Evolutionary conservation across 2,888 invertebrate species (phyloP).

Genomic region (Ennomos fuscantarius): DNA sequence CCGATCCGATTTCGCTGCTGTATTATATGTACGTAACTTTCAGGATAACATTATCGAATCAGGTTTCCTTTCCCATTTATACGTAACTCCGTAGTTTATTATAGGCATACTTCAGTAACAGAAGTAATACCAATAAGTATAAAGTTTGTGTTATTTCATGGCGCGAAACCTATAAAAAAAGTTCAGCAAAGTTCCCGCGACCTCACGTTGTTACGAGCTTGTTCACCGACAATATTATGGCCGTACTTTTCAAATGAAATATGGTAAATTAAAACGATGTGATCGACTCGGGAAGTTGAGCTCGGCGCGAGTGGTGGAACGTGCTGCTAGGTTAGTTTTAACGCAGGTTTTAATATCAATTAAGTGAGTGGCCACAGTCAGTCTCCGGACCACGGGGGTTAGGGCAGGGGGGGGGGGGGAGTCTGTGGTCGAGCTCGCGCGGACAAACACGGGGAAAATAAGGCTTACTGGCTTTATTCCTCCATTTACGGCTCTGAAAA

Average conservation of each 20-base stretch:
- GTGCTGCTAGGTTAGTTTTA: conserved; percentile 35
- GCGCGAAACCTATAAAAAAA: neutral
- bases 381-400: neutral
- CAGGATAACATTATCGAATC: neutral
- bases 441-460: conserved; percentile 17
- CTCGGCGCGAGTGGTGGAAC: conserved; percentile 24
- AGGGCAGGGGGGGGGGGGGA: conserved; percentile 5
- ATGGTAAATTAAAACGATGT: conserved; percentile 31
- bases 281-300: conserved; percentile 26
- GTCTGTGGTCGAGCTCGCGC: conserved; percentile 5
- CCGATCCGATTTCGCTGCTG: neutral
- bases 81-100: neutral
- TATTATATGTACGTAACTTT: neutral
- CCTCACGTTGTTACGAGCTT: neutral
- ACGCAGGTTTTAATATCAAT: conserved; percentile 37
- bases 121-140: neutral
- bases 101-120: too few relatives aligned
- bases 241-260: conserved; percentile 21
- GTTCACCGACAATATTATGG: neutral
- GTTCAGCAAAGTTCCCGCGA: neutral
- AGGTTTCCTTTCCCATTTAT: neutral
- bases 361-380: conserved; percentile 15
- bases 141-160: neutral
- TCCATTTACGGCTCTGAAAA: conserved; percentile 14
- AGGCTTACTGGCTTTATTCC: conserved; percentile 16